A percentile compares a stretch with the other conserved stretches of the same genome.
These are phyloP conservation scores for Pyrgus malvae DNA, from an alignment of 2,888 invertebrate species.

Conservation along the genomic window DNA sequence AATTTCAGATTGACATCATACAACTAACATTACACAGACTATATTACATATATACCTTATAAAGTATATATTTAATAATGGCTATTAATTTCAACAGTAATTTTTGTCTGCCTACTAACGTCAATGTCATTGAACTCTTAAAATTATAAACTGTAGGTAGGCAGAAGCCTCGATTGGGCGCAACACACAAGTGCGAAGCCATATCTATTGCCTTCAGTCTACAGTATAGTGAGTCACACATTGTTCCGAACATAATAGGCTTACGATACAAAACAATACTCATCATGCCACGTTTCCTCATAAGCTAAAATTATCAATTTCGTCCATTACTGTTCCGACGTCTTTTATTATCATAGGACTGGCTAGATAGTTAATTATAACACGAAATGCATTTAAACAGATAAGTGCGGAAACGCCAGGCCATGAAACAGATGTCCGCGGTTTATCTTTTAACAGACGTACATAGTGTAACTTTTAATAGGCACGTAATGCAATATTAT, in stretches of 20 bases:
- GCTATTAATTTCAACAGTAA: no score
- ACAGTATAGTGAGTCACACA: conserved; percentile 54
- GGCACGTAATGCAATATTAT: conserved; percentile 68
- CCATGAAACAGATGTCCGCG: conserved; percentile 58
- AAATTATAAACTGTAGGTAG: conserved; percentile 37
- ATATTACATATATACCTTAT: no score
- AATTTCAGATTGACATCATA: no score
- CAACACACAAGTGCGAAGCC: conserved; percentile 60
- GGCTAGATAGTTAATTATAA: conserved; percentile 1
- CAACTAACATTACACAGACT: no score
- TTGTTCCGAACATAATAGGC: conserved; percentile 46
- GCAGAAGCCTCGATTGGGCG: conserved; percentile 69
- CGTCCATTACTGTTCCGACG: neutral
- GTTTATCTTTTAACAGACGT: conserved; percentile 61
- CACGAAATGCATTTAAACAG: neutral
- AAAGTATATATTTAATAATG: no score
- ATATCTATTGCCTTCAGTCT: conserved; percentile 52
- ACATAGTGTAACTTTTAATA: conserved; percentile 68
- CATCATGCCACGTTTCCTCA: neutral
- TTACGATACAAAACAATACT: conserved; percentile 36
- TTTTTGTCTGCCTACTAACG: no score
- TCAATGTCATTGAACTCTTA: neutral
- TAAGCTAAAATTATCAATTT: conserved; percentile 5
- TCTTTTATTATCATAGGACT: neutral
- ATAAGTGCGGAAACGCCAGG: conserved; percentile 36